These are phyloP conservation scores for Diploscapter pachys DNA, from an alignment of 1,140 invertebrate genomes.

Conservation along the genomic window DNA sequence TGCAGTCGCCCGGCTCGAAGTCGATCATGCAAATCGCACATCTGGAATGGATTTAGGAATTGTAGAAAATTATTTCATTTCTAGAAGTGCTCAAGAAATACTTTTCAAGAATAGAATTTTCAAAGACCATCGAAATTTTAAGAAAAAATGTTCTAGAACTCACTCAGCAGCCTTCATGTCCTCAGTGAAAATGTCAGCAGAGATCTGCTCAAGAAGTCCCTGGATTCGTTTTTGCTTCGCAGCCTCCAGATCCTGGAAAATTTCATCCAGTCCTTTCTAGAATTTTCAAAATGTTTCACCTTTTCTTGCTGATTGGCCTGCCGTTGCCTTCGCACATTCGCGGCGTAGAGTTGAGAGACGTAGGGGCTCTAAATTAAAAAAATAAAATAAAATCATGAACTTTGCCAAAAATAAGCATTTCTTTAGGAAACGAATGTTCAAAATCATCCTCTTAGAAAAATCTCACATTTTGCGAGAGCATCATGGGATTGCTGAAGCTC, in stretches of 20 bases:
- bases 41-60: slow-evolving; percentile 58
- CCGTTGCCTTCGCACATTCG: slow-evolving; percentile 26
- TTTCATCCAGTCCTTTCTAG: neutral
- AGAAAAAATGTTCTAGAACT: slow-evolving; percentile 7
- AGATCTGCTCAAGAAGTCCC: slow-evolving; percentile 37
- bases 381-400: slow-evolving; percentile 24
- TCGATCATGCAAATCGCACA: slow-evolving; percentile 94
- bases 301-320: slow-evolving; percentile 25
- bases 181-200: slow-evolving; percentile 29
- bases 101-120: neutral
- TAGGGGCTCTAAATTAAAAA: slow-evolving; percentile 42
- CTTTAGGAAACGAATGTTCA: neutral
- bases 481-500: slow-evolving; percentile 30
- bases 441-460: slow-evolving; percentile 9
- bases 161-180: slow-evolving; percentile 35
- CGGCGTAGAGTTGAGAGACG: slow-evolving; percentile 35
- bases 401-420: neutral
- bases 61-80: neutral
- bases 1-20: slow-evolving; percentile 73
- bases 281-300: too few relatives aligned
- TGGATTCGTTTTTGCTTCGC: slow-evolving; percentile 26
- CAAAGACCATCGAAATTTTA: neutral
- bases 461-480: slow-evolving; percentile 19
- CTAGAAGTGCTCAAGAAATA: neutral
- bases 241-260: slow-evolving; percentile 12